phyloP scores from a whole-genome alignment of 2,797 vertebrate genomes.

The Lepus townsendii region DNA sequence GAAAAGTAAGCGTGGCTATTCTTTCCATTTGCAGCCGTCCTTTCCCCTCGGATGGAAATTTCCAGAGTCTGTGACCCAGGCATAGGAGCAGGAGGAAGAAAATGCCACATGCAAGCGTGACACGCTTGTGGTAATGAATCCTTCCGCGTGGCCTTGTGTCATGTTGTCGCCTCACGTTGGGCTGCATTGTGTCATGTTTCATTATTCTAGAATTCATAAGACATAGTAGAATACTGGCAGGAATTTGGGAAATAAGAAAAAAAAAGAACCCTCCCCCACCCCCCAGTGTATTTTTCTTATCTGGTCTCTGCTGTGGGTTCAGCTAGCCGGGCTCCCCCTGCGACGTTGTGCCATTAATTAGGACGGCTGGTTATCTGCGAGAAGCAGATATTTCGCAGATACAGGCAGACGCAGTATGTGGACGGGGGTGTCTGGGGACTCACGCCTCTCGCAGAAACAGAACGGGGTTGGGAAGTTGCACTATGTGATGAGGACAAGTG shows the following conservation, averaged over 20 bases:
- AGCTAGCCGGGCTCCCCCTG: constrained; percentile 55
- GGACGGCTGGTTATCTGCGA: constrained; percentile 73
- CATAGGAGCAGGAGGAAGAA: background rate
- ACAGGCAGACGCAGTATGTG: constrained; percentile 31
- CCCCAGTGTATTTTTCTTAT: constrained; percentile 57
- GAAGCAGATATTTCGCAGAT: constrained; percentile 83
- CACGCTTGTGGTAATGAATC: constrained; percentile 68
- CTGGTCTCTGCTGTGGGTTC: constrained; percentile 66
- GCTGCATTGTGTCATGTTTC: constrained; percentile 67
- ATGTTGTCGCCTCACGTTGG: constrained; percentile 51
- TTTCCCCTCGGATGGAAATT: background rate
- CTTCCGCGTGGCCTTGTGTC: constrained; percentile 72
- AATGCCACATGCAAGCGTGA: background rate
- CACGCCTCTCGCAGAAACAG: constrained; percentile 54
- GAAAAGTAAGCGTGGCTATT: fast-evolving
- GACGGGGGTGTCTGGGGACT: constrained; percentile 38
- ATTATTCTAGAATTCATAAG: constrained; percentile 71
- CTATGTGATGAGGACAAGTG: background rate
- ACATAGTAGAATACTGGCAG: constrained; percentile 38
- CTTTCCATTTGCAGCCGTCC: background rate
- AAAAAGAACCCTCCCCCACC: background rate
- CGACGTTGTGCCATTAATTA: constrained; percentile 81
- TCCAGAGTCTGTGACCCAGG: constrained; percentile 25
- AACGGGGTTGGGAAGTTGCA: constrained; percentile 62
- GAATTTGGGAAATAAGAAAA: background rate